phyloP scores from a whole-genome alignment of 2,797 vertebrate genomes.

The Podarcis lilfordi region DNA sequence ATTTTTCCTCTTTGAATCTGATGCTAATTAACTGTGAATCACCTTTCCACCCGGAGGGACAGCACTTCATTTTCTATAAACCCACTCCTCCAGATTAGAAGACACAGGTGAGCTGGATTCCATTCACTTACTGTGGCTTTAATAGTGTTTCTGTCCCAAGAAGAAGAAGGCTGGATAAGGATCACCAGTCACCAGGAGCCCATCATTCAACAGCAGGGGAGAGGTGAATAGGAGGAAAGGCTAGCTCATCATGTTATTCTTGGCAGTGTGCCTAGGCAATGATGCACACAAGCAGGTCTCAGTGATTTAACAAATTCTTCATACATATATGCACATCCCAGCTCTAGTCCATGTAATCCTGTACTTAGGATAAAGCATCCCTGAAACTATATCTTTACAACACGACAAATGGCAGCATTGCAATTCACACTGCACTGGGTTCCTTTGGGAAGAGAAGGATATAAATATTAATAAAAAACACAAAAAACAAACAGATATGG shows the following conservation, averaged over 20 bases:
- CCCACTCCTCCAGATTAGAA: not conserved
- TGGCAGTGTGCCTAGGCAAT: too few species aligned
- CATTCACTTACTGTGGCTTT: not conserved
- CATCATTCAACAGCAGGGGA: not conserved
- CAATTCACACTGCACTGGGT: too few species aligned
- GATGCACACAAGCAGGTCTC: not conserved
- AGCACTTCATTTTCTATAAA: not conserved
- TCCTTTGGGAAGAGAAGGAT: too few species aligned
- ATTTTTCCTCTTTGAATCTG: not conserved
- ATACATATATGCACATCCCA: not conserved
- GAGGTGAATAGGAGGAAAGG: not conserved
- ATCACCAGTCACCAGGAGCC: not conserved
- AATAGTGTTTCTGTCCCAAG: not conserved
- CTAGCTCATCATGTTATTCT: not conserved
- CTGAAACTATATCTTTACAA: not conserved
- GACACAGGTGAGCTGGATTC: not conserved
- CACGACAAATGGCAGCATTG: not conserved
- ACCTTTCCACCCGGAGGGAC: not conserved
- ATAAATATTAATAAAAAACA: too few species aligned
- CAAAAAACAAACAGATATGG: too few species aligned
- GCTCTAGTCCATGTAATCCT: not conserved
- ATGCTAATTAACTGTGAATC: not conserved
- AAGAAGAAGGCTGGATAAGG: not conserved
- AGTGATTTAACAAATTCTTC: not conserved
- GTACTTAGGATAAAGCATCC: not conserved